Conservation (phyloP, 2,888 invertebrate species). For the Mycalesis mineus region DNA sequence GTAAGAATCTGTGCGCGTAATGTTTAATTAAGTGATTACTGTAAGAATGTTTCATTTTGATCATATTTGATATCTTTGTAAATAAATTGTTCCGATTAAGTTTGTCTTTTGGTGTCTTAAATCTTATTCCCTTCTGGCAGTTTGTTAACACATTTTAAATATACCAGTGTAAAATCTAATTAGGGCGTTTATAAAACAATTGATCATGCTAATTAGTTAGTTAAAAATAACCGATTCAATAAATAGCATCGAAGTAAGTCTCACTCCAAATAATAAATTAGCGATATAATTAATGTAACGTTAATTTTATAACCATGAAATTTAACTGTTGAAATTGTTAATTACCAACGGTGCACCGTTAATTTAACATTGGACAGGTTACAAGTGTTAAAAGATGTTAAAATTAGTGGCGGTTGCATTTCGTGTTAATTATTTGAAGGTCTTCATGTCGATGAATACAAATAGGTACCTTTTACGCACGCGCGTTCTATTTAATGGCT, state of each 20-base stretch:
- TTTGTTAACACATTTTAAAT: too few species aligned
- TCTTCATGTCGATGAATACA: not conserved
- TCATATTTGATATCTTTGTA: too few species aligned
- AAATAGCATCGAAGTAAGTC: not conserved
- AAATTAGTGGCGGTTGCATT: not conserved
- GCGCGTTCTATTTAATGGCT: too few species aligned
- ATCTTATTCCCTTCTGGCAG: too few species aligned
- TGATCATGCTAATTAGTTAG: not conserved
- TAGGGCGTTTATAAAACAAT: not conserved
- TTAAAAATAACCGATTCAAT: not conserved
- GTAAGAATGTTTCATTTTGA: too few species aligned
- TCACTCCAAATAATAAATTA: slow-evolving; percentile 11
- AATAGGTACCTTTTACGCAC: not conserved
- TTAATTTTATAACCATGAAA: slow-evolving; percentile 10
- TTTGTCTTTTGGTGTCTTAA: too few species aligned
- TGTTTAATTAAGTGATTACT: too few species aligned
- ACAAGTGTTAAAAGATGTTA: not conserved
- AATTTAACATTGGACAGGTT: slow-evolving; percentile 12
- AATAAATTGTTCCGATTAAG: too few species aligned
- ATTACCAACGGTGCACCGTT: slow-evolving; percentile 3
- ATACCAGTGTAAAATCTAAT: not conserved
- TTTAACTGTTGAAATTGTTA: slow-evolving; percentile 7
- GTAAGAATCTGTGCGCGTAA: too few species aligned
- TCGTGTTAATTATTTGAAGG: slow-evolving; percentile 1
- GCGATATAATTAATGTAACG: slow-evolving; percentile 1